Base-by-base conservation (phyloP, 1,140 invertebrate genomes). In the Rhyacophila brunnea region DNA sequence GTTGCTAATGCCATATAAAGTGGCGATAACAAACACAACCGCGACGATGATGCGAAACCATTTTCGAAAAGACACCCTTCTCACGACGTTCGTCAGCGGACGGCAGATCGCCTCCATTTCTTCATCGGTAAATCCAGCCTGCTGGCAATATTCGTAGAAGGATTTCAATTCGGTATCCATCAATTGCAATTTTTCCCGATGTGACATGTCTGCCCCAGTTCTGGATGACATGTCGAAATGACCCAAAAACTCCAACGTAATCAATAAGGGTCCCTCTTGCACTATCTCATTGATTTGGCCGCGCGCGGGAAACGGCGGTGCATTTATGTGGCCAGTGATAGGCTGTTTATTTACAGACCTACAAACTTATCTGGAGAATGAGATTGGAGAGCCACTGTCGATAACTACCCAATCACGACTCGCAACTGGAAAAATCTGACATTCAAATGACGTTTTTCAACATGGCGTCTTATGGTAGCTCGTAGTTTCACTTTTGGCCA, bases 91-190 rank as follows among this genome's bases (percentile, higher is more conserved):
- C 1, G 82, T 80, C 49, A 88, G 71, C 5, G 85, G 85, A 28
- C 83, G 79, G 64, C 85, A 86, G 54, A 87, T 85, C 35, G 84
- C 79, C 58, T 83, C 80, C 81, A 87, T 85, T 68, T 87, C 85
- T 58, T 83, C 81, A 35, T 83, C 80, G 46, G 81, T 83, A 62
- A 86, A 85, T 1, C 85, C 85, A n/a, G 81, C 81, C 68, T 86
- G 82, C 64, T 83, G 83, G 64, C 85, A 87, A 66, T 85, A 86
- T 62, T 85, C 82, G 51, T 75, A 80, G 71, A 83, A 82, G 13
- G 80, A 80, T 68, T 78, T 77, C 53, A 84, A 71, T 72, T 84
- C 82, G 6, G 74, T 75, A 66, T 83, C 79, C 59, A 82, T 74
- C 65, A 78, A 65, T 62, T 79, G 73, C 20, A 80, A 72, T 71